These are phyloP conservation scores for Porites rus DNA, from an alignment of 92 coral and sea anemone species.

Conservation along the genomic window DNA sequence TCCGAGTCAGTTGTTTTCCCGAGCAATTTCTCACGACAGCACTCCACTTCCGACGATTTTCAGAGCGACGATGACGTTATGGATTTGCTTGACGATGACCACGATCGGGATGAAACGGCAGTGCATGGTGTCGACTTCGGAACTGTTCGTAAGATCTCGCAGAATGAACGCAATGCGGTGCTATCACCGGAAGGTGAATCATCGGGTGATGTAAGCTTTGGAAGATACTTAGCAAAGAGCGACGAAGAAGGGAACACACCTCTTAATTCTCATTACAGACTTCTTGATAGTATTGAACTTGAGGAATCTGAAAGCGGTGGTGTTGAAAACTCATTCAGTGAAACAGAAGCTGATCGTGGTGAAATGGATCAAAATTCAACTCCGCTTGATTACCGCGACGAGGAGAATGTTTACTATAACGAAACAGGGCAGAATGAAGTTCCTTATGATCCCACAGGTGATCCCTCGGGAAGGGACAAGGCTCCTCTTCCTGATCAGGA, in stretches of 20 bases:
- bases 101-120: constrained; percentile 57
- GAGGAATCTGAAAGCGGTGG: constrained; percentile 34
- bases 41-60: constrained; percentile 91
- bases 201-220: constrained; percentile 31
- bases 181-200: background rate
- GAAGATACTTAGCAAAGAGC: constrained; percentile 43
- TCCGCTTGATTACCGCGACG: constrained; percentile 46
- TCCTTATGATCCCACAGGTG: background rate
- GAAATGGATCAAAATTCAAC: constrained; percentile 60
- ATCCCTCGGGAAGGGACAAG: constrained; percentile 4
- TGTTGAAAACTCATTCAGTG: constrained; percentile 62
- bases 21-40: constrained; percentile 68
- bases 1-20: constrained; percentile 56
- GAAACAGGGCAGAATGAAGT: constrained; percentile 14
- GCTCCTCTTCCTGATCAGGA: constrained; percentile 29
- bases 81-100: constrained; percentile 91
- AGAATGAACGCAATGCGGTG: constrained; percentile 10
- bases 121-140: constrained; percentile 28
- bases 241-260: constrained; percentile 2
- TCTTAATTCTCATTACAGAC: constrained; percentile 8
- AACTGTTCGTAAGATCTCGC: constrained; percentile 17
- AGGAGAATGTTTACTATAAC: background rate
- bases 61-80: constrained; percentile 97
- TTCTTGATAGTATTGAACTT: constrained; percentile 33
- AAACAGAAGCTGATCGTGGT: constrained; percentile 79